Conservation (phyloP, 2,113 vertebrate species). For the Bombycilla garrulus region DNA sequence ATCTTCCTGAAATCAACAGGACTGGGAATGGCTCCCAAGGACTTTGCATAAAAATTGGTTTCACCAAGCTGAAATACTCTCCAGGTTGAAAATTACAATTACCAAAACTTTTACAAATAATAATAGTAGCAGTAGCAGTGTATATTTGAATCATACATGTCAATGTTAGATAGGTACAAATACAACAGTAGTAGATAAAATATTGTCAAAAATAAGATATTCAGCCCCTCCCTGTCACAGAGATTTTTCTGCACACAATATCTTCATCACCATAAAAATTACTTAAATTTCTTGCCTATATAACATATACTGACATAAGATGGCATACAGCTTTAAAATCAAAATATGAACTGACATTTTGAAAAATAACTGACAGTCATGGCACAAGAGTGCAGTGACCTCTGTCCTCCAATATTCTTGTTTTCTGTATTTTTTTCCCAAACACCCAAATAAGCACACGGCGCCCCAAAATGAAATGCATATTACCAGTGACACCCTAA, state of each 20-base stretch:
- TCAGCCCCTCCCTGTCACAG: not conserved
- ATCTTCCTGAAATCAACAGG: not conserved
- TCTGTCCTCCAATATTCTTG: not conserved
- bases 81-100: not conserved
- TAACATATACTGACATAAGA: not conserved
- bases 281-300: not conserved
- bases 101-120: not conserved
- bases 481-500: not conserved
- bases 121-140: not conserved
- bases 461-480: not conserved
- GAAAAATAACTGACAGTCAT: not conserved
- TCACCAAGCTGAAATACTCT: not conserved
- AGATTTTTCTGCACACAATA: not conserved
- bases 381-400: not conserved
- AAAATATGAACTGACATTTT: constrained; percentile 3
- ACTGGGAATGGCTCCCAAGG: not conserved
- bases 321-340: not conserved
- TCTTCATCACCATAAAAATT: not conserved
- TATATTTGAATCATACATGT: not conserved
- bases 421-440: not conserved
- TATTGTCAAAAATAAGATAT: not conserved
- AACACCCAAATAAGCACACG: not conserved
- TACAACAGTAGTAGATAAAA: not conserved
- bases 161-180: not conserved
- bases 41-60: not conserved